Evolutionary conservation across 2,113 vertebrate species (phyloP).

Genomic region (Sphaerodactylus townsendi): DNA sequence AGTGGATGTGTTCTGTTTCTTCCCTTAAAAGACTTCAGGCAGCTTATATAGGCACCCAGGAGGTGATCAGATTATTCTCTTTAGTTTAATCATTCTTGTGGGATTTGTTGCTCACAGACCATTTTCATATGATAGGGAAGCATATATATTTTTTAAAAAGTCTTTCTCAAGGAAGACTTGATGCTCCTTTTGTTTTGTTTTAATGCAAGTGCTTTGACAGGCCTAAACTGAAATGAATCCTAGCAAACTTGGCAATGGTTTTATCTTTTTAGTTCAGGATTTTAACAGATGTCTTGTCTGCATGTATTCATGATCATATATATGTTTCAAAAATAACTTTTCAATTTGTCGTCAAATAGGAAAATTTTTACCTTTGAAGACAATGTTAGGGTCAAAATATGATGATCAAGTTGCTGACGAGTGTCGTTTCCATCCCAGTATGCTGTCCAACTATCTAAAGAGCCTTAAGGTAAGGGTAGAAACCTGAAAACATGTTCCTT

Average conservation of each 20-base stretch:
- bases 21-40: too few species aligned
- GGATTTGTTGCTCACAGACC: neutral
- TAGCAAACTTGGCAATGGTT: neutral
- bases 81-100: neutral
- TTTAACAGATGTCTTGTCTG: neutral
- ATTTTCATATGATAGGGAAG: neutral
- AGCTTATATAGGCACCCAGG: neutral
- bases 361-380: conserved; percentile 98
- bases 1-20: neutral
- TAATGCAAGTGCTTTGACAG: neutral
- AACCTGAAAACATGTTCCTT: neutral
- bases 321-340: conserved; percentile 17
- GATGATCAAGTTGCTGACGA: conserved; percentile 95
- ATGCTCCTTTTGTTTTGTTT: neutral
- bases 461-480: conserved; percentile 88
- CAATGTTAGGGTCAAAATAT: conserved; percentile 94
- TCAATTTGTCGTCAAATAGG: conserved; percentile 69
- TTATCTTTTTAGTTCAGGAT: neutral
- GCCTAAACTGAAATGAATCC: neutral
- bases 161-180: neutral
- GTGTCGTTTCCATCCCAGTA: conserved; percentile 93
- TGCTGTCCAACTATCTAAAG: conserved; percentile 95
- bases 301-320: neutral
- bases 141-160: neutral
- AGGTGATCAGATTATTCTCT: neutral